Base-by-base conservation (phyloP, 1,140 invertebrate species). In the Mizuhopecten yessoensis region DNA sequence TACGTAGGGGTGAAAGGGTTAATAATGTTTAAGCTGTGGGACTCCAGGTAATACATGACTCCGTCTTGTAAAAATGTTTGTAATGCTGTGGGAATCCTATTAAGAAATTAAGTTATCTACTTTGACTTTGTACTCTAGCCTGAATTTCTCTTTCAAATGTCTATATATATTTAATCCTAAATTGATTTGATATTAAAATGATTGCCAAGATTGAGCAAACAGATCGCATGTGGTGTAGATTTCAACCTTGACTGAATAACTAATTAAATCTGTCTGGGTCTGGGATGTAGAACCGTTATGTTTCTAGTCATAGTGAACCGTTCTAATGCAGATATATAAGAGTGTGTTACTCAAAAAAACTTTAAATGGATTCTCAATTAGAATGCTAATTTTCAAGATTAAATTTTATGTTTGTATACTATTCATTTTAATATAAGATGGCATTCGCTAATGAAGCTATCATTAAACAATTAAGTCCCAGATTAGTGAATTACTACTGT, bases 101-200 rank as follows among this genome's bases (percentile, higher is more conserved):
- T 75, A 75, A 75, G 23, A 75, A 75, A n/a, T 29, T 75, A 75
- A 75, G 29, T 75, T 75, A 75, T 75, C 57, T 3, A 29, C 57
- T 5, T 11, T 75, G 57, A 75, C 57, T 75, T 75, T 75, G 57
- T 29, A 75, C 57, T 75, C 23, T 75, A 75, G 57, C 29, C 57
- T n/a, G 23, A 29, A 3, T 75, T 75, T 75, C 7, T 20, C 23
- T 29, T 29, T 75, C 2, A 29, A 75, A 75, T 45, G 29, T 29
- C 57, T 75, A 29, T 39, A 7, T n/a, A n/a, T 75, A 75, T 75
- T 75, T 75, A 75, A 75, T 75, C 57, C 57, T 75, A n/a, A 75
- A 75, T n/a, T 3, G 57, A 75, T 29, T 75, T 75, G 29, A 29
- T 29, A 29, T 75, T 29, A 29, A 75, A 75, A 29, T 75, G 57